Base-by-base conservation (phyloP, 2,797 vertebrate species). In the Octomys mimax region DNA sequence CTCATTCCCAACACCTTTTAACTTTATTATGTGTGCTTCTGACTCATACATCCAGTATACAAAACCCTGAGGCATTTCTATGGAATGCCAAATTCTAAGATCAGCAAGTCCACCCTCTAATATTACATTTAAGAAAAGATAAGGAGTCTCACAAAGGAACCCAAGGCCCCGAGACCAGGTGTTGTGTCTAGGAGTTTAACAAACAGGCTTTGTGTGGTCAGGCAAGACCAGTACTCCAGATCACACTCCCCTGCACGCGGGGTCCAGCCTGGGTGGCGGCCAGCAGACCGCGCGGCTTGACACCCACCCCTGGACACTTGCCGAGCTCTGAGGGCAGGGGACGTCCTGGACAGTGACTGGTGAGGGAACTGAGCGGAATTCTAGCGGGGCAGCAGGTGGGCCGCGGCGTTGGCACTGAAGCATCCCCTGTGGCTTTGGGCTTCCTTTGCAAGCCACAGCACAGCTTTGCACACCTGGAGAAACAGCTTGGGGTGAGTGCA, bases 141-240 rank as follows among this genome's bases (percentile, higher is more conserved):
- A 96, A 97, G 96, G 83, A 81, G 75, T 91, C 80, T 94, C 87
- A 92, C 18, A 78, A 91, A 92, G 96, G 96, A 97, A 94, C 91
- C 86, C 92, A 96, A 97, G 89, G 84, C 61, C 49, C 91, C 0
- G 16, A 92, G 71, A 89, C 77, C 94, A 96, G 91, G 78, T 96
- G 96, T 97, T 97, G 89, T 95, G 94, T 97, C 97, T 97, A 87
- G 93, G 73, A 97, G 90, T 90, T 73, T 94, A 96, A 97, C 96
- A 96, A 96, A 90, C 89, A 92, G 96, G 95, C 97, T 97, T 97
- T 98, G 97, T 97, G 89, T 66, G 96, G 79, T 64, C 54, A 24
- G 83, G 57, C 85, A 92, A 62, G 91, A 81, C 96, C 87, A 57
- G 97, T 84, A 79, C 81, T 96, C 36, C 59, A 96, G 96, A 97